Evolutionary conservation across 1,140 invertebrate species (phyloP).

Genomic region (Protaetia brevitarsis): DNA sequence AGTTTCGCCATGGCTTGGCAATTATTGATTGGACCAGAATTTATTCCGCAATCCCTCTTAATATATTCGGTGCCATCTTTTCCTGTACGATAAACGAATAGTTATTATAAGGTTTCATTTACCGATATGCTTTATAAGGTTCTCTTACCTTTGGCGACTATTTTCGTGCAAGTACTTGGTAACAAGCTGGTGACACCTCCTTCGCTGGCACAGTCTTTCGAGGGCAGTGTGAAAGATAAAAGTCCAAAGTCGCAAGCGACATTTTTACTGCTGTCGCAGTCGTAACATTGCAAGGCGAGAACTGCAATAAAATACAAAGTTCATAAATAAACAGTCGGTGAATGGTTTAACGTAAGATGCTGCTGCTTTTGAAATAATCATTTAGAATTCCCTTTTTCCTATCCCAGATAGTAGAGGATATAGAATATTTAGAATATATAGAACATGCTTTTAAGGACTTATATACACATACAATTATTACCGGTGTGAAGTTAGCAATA

Average conservation of each 20-base stretch:
- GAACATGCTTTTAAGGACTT: no score
- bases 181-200: conserved; percentile 25
- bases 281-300: conserved; percentile 26
- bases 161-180: conserved; percentile 27
- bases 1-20: conserved; percentile 46
- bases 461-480: no score
- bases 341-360: no score
- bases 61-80: conserved; percentile 45
- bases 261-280: conserved; percentile 27
- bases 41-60: conserved; percentile 42
- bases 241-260: conserved; percentile 24
- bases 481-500: no score
- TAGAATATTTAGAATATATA: no score
- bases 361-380: no score
- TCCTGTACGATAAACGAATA: not conserved
- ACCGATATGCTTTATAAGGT: not conserved
- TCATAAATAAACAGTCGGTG: not conserved
- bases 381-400: no score
- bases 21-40: conserved; percentile 30
- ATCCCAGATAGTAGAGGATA: no score
- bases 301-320: conserved; percentile 20
- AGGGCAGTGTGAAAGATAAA: conserved; percentile 24
- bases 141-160: conserved; percentile 24
- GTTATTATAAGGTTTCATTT: not conserved
- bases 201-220: conserved; percentile 22